Conservation (phyloP, 2,113 vertebrate genomes). For the Physeter macrocephalus region DNA sequence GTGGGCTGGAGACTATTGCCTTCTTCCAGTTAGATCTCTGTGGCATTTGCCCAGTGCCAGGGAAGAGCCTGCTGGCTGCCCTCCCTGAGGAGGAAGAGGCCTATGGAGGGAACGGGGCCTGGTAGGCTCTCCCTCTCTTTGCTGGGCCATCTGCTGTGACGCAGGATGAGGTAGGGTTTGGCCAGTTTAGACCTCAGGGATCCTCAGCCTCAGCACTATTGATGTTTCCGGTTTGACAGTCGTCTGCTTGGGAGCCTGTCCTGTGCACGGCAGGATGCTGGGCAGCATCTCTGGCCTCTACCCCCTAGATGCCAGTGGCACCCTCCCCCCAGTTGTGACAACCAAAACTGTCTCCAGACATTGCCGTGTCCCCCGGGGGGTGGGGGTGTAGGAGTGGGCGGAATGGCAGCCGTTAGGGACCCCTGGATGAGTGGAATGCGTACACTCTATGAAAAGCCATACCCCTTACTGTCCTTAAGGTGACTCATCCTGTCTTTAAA, state of each 20-base stretch:
- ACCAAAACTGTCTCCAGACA: background rate
- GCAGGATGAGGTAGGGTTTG: background rate
- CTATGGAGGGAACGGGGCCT: background rate
- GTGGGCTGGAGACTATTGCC: background rate
- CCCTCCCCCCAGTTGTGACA: background rate
- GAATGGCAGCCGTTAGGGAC: fast-evolving
- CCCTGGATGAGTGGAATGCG: fast-evolving
- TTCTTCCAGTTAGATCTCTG: background rate
- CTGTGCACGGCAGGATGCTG: fast-evolving
- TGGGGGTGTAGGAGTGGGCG: background rate
- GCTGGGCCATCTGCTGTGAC: background rate
- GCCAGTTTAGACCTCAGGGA: background rate
- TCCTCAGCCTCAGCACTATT: fast-evolving
- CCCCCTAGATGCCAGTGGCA: too few relatives aligned
- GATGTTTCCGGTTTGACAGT: fast-evolving
- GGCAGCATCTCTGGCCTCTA: background rate
- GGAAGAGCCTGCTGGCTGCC: background rate
- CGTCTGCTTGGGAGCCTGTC: background rate
- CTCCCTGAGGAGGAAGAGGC: background rate
- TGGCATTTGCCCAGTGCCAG: background rate
- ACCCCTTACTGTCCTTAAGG: background rate
- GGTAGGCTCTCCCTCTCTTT: background rate
- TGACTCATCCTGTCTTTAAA: background rate
- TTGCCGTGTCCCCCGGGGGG: too few relatives aligned
- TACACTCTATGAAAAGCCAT: fast-evolving